Evolutionary conservation across 2,888 invertebrate genomes (phyloP).

Genomic region (Esperia sulphurella): DNA sequence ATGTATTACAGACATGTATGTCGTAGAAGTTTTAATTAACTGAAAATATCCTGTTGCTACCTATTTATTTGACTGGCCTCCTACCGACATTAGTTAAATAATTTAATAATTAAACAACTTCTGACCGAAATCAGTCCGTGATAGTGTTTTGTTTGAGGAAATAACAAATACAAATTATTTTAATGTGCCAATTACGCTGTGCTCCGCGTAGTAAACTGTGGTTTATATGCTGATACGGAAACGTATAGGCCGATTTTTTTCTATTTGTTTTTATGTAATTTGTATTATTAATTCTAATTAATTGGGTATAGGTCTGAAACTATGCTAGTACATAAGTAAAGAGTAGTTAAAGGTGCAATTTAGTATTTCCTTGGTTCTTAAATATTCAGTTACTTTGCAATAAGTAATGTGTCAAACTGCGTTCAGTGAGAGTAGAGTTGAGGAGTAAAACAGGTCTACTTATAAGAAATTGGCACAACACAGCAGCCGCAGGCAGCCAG

Average conservation of each 20-base stretch:
- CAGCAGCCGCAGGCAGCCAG: not conserved
- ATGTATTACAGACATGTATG: too few species aligned
- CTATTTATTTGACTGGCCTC: too few species aligned
- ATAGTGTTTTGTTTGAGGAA: slow-evolving; percentile 7
- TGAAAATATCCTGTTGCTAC: too few species aligned
- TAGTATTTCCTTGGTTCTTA: too few species aligned
- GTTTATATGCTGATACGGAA: slow-evolving; percentile 21
- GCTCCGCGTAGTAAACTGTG: slow-evolving; percentile 16
- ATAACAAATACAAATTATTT: slow-evolving; percentile 18
- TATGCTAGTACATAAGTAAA: too few species aligned
- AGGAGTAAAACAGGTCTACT: not conserved
- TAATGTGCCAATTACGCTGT: slow-evolving; percentile 22
- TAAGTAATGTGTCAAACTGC: slow-evolving; percentile 3
- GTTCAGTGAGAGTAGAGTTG: slow-evolving; percentile 1
- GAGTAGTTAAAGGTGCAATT: too few species aligned
- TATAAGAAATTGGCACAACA: not conserved
- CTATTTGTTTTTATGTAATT: too few species aligned
- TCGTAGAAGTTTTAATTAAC: too few species aligned
- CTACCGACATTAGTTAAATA: too few species aligned
- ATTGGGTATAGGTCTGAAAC: too few species aligned
- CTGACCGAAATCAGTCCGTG: not conserved
- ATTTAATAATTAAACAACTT: not conserved
- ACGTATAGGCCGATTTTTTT: slow-evolving; percentile 9
- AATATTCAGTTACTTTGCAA: too few species aligned
- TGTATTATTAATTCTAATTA: too few species aligned